Evolutionary conservation across 2,888 invertebrate species (phyloP).

Genomic region (Trissolcus brochymenae): DNA sequence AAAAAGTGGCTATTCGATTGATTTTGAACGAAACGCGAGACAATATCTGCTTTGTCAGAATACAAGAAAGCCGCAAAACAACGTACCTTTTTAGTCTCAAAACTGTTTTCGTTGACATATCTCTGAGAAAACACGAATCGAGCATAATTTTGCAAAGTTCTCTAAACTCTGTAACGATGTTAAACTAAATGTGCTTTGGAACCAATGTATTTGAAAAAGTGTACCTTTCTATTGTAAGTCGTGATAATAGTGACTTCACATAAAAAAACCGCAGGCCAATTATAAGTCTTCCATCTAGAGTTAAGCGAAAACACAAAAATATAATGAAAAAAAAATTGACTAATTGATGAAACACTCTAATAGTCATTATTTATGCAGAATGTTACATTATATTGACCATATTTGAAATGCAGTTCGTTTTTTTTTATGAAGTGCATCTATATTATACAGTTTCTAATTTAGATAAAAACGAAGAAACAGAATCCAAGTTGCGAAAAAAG

Average conservation of each 20-base stretch:
- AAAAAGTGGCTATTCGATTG: conserved; percentile 17
- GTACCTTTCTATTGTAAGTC: conserved; percentile 55
- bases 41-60: conserved; percentile 28
- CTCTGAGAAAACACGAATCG: conserved; percentile 24
- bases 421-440: conserved; percentile 42
- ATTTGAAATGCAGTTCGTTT: conserved; percentile 40
- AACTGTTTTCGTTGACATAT: conserved; percentile 7
- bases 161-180: conserved; percentile 37
- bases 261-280: conserved; percentile 56
- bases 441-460: conserved; percentile 41
- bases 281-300: conserved; percentile 57
- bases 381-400: conserved; percentile 50
- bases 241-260: conserved; percentile 56
- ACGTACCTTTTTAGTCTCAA: conserved; percentile 39
- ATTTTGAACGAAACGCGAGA: conserved; percentile 27
- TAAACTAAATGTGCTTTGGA: conserved; percentile 52
- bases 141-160: conserved; percentile 28
- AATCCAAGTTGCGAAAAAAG: not conserved
- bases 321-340: conserved; percentile 22
- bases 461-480: conserved; percentile 10
- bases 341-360: conserved; percentile 34
- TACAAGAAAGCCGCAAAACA: conserved; percentile 25
- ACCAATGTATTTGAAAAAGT: conserved; percentile 54
- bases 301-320: conserved; percentile 42
- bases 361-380: conserved; percentile 46